Evolutionary conservation across 2,888 invertebrate species (phyloP).

Genomic region (Nemurella pictetii): DNA sequence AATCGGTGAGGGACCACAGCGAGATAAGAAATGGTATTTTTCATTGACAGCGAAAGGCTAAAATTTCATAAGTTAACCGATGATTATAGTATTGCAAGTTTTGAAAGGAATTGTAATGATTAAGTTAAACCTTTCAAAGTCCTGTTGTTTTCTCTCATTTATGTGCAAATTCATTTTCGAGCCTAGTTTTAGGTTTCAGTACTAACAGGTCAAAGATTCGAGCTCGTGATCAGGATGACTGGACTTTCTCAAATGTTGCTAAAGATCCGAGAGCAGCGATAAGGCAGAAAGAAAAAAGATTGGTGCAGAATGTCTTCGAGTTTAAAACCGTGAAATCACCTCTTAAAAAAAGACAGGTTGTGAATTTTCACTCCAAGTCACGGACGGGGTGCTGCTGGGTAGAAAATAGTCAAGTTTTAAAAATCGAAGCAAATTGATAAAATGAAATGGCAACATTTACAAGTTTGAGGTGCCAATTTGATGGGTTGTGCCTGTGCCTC

Average conservation of each 20-base stretch:
- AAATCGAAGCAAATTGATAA: constrained; percentile 35
- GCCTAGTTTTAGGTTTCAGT: too few species aligned
- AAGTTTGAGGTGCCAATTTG: not conserved
- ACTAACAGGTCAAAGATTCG: too few species aligned
- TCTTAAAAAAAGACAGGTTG: constrained; percentile 20
- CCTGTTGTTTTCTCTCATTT: too few species aligned
- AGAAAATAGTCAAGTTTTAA: not conserved
- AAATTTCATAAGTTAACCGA: too few species aligned
- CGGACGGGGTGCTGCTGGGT: constrained; percentile 9
- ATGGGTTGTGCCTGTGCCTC: too few species aligned
- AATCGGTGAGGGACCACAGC: not conserved
- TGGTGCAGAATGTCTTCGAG: not conserved
- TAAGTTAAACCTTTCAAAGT: too few species aligned
- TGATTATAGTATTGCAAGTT: too few species aligned
- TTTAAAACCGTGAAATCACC: constrained; percentile 35
- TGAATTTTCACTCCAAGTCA: constrained; percentile 36
- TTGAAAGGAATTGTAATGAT: too few species aligned
- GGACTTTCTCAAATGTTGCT: too few species aligned
- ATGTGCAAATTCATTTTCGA: too few species aligned
- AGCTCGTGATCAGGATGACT: too few species aligned
- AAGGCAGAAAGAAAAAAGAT: constrained; percentile 33
- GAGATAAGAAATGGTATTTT: not conserved
- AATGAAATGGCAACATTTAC: constrained; percentile 1
- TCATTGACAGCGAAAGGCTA: too few species aligned
- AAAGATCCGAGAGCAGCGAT: constrained; percentile 30